These are phyloP conservation scores for Ommatoiulus sabulosus DNA, from an alignment of 2,888 invertebrate species.

Conservation along the genomic window DNA sequence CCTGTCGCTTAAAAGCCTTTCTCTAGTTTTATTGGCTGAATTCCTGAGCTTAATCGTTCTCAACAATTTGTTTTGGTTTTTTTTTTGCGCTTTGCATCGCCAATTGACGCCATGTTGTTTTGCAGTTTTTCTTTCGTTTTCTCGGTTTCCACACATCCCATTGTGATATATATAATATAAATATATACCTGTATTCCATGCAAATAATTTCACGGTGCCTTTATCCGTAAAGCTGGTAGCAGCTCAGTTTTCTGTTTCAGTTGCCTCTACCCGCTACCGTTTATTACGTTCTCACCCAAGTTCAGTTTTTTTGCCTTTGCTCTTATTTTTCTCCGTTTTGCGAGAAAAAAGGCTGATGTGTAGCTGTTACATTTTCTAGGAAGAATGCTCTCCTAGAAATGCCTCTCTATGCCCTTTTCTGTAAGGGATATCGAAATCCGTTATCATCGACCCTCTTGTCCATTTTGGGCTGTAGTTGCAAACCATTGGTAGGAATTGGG, in stretches of 20 bases:
- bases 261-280: not conserved
- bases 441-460: no score
- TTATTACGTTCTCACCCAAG: not conserved
- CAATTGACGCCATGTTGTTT: not conserved
- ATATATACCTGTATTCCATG: constrained; percentile 47
- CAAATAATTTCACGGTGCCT: constrained; percentile 53
- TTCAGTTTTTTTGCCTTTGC: not conserved
- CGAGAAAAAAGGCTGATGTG: not conserved
- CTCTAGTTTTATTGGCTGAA: not conserved
- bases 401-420: not conserved
- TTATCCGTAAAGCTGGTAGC: constrained; percentile 14
- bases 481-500: not conserved
- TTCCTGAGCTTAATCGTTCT: not conserved
- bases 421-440: not conserved
- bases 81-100: not conserved
- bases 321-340: not conserved
- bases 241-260: not conserved
- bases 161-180: constrained; percentile 29
- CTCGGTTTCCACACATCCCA: not conserved
- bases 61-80: not conserved
- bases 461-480: no score
- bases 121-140: not conserved
- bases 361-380: no score
- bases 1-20: not conserved
- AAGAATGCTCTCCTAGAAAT: not conserved